phyloP scores from a whole-genome alignment of 2,888 invertebrate species.

The Polydrusus tereticollis region DNA sequence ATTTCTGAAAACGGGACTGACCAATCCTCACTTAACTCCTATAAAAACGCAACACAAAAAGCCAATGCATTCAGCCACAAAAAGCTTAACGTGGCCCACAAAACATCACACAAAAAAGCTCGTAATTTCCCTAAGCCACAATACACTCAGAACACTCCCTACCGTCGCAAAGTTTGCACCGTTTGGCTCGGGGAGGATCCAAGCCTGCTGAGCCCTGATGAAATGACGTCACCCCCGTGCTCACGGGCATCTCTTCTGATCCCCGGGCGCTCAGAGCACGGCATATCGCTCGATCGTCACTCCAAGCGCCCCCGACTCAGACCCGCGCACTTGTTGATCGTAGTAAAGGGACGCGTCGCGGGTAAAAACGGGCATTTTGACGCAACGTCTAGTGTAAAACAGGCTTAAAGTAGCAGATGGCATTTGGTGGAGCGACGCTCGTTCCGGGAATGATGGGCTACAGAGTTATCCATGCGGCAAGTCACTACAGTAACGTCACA shows the following conservation, averaged over 20 bases:
- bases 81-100: neutral
- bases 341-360: slow-evolving; percentile 10
- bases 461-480: slow-evolving; percentile 17
- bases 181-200: slow-evolving; percentile 87
- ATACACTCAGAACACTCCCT: too few species aligned
- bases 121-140: too few species aligned
- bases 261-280: slow-evolving; percentile 32
- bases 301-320: neutral
- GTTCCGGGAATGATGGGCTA: neutral
- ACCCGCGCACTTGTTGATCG: slow-evolving; percentile 28
- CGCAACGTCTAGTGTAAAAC: neutral
- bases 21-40: too few species aligned
- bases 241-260: slow-evolving; percentile 70
- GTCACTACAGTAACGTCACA: slow-evolving; percentile 18
- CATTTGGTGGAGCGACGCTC: neutral
- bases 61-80: neutral
- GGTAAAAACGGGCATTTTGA: slow-evolving; percentile 21
- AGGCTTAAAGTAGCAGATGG: neutral
- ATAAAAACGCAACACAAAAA: neutral
- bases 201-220: slow-evolving; percentile 40
- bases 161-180: slow-evolving; percentile 95
- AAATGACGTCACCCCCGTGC: slow-evolving; percentile 70
- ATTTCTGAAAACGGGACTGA: neutral
- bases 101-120: neutral
- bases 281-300: slow-evolving; percentile 29